These are phyloP conservation scores for Sminthurides bifidus DNA, from an alignment of 1,140 invertebrate species.

Conservation along the genomic window DNA sequence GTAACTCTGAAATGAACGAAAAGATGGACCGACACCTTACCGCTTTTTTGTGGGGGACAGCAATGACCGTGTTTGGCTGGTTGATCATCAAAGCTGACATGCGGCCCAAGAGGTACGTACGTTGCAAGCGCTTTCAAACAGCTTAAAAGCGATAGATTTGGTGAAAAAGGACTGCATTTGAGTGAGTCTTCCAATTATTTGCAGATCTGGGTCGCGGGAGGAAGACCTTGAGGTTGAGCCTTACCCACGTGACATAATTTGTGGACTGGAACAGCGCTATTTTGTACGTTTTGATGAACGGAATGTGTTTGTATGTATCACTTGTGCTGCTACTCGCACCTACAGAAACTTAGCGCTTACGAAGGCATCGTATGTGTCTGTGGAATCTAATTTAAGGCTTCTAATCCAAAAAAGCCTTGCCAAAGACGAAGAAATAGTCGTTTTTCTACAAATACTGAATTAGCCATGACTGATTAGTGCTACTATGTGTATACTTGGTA, in stretches of 20 bases:
- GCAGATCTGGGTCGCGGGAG: background rate
- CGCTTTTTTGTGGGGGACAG: background rate
- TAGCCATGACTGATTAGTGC: too few species aligned
- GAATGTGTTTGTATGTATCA: conserved; percentile 9
- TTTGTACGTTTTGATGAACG: conserved; percentile 16
- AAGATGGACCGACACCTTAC: conserved; percentile 2
- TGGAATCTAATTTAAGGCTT: background rate
- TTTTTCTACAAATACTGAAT: background rate
- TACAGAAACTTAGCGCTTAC: background rate
- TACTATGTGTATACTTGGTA: too few species aligned
- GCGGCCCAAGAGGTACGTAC: background rate
- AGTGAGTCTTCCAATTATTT: background rate
- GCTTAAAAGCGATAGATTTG: background rate
- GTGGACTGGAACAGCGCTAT: conserved; percentile 12
- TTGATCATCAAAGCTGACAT: conserved; percentile 9
- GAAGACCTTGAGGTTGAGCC: background rate
- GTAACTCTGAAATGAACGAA: background rate
- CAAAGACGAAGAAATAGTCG: background rate
- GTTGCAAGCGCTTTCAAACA: background rate
- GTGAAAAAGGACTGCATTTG: background rate
- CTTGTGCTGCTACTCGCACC: conserved; percentile 1
- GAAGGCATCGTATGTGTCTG: background rate
- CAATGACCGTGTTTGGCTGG: conserved; percentile 3
- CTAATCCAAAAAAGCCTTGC: background rate
- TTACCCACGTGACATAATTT: conserved; percentile 5